These are phyloP conservation scores for Atta cephalotes DNA, from an alignment of 1,140 invertebrate genomes.

Conservation along the genomic window DNA sequence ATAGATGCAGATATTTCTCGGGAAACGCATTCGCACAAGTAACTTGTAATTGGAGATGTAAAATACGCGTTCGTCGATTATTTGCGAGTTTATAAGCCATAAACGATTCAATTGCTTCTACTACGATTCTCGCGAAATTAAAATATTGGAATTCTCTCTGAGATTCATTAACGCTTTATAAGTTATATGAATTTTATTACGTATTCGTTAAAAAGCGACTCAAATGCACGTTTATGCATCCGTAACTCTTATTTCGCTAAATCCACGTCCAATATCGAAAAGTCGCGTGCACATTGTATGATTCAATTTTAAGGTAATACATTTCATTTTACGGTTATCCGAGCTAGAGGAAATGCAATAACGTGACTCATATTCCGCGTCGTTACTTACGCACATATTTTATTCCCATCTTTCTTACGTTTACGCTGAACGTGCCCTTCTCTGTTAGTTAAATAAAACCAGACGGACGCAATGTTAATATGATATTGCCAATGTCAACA, in stretches of 20 bases:
- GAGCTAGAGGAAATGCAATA: neutral
- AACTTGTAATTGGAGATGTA: conserved; percentile 35
- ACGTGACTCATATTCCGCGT: neutral
- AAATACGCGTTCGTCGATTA: neutral
- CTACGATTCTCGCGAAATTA: conserved; percentile 21
- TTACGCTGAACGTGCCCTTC: neutral
- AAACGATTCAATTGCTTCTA: conserved; percentile 30
- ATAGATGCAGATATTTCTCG: neutral
- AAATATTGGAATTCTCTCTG: conserved; percentile 22
- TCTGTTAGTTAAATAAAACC: conserved; percentile 6
- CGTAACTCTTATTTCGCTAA: neutral
- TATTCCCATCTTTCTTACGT: neutral
- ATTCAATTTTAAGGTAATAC: conserved; percentile 3
- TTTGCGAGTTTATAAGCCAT: conserved; percentile 24
- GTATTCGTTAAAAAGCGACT: conserved; percentile 14
- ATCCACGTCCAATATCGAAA: neutral
- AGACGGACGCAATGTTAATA: conserved; percentile 10
- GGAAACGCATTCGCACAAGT: neutral
- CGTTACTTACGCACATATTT: neutral
- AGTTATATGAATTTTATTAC: conserved; percentile 40
- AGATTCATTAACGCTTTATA: conserved; percentile 31
- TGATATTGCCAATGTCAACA: conserved; percentile 31
- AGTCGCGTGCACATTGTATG: neutral
- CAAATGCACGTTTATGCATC: neutral
- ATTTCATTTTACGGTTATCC: conserved; percentile 24